Base-by-base conservation (phyloP, 2,888 invertebrate genomes). In the Sialis lutaria region DNA sequence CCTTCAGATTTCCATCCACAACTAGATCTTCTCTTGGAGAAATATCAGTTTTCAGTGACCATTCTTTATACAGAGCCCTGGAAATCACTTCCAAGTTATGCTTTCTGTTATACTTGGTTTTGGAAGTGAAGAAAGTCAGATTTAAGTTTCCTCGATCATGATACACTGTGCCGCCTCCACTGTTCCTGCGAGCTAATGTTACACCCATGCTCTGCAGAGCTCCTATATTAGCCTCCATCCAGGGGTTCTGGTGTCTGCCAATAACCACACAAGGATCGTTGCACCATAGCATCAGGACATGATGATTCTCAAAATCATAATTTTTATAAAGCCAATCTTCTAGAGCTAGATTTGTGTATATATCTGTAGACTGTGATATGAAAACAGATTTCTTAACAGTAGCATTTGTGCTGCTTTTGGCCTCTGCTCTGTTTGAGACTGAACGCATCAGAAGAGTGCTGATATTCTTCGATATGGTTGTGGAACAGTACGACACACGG, bases 241-340 rank as follows among this genome's bases (percentile, higher is more conserved):
- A 98, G 1, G 95, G 92, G 66, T 98, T 98, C 65, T 97, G 97
- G 65, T 96, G 90, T 48, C 90, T 77, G 6, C 98, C 98, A 61
- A 97, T 81, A 5, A 98, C 95, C 46, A 98, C 88, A 61, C 91
- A 86, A 0, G 96, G 95, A 54, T 82, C 76, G 64, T 96, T 98
- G 46, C 82, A 77, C 92, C 95, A 97, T 48, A 97, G 68, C 65
- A 96, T 74, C 61, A 97, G 69, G 3, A 93, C 73, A 63, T 90
- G 86, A 60, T 86, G 84, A 50, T 82, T 75, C 5, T 74, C 72
- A 55, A 93, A 87, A 62, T 91, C 80, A 63, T 79, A 81, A 60
- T 93, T 85, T 47, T 77, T 78, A 65, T 92, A 95, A 57, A 97
- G 70, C 93, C 95, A 96, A 64, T 96, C 91, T 66, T 98, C 97